Percentiles rank a stretch among this genome's conserved stretches.
phyloP scores from a whole-genome alignment of 2,113 vertebrate species.

The Zapornia atra region DNA sequence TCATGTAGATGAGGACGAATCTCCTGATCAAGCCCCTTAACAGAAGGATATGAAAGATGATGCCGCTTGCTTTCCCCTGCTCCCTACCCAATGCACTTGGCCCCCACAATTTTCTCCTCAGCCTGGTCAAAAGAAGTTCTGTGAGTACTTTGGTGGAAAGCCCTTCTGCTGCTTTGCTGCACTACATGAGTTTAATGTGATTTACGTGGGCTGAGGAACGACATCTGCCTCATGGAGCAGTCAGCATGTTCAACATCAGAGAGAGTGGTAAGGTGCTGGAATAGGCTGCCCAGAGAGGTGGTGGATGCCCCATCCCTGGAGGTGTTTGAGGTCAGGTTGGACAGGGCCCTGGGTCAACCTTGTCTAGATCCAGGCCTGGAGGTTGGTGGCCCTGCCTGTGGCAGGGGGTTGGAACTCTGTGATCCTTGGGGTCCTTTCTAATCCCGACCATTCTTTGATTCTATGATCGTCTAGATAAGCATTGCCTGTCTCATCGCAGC shows the following conservation, averaged over 20 bases:
- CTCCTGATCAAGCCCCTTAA: background rate
- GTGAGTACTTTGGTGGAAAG: background rate
- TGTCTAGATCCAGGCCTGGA: no score
- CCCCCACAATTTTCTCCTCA: background rate
- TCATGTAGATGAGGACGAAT: background rate
- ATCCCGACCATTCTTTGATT: no score
- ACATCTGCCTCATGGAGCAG: fast-evolving
- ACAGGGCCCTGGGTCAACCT: no score
- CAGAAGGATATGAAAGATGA: background rate
- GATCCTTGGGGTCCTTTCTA: no score
- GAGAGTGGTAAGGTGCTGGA: no score
- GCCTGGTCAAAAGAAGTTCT: background rate
- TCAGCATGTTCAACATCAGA: background rate
- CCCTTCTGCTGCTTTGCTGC: background rate
- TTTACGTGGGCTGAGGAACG: background rate
- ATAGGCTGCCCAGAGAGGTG: no score
- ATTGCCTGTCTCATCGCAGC: background rate
- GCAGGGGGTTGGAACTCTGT: no score
- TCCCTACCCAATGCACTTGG: background rate
- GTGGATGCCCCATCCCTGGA: no score
- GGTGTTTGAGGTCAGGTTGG: no score
- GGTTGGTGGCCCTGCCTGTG: no score
- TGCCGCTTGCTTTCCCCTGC: background rate
- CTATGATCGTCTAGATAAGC: background rate
- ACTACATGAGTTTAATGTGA: background rate